phyloP scores from a whole-genome alignment of 2,113 vertebrate genomes.

The Corythornis vintsioides region DNA sequence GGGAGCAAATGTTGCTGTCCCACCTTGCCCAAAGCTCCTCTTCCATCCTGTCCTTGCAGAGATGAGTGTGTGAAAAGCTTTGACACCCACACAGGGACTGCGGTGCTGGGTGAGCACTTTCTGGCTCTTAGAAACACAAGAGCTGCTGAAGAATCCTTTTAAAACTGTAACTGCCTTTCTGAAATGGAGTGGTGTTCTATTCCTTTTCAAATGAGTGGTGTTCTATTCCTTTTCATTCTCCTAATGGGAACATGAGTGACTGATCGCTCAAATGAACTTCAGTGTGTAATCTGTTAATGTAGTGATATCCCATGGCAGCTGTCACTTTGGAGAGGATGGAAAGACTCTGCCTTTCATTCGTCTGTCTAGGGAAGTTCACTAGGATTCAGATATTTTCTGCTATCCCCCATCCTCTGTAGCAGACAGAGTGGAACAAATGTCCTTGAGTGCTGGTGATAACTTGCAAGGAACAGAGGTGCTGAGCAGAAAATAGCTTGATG shows the following conservation, averaged over 20 bases:
- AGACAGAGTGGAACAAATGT: constrained; percentile 27
- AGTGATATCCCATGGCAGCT: neutral
- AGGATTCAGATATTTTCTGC: constrained; percentile 5
- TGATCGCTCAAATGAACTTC: constrained; percentile 20
- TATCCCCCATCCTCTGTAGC: neutral
- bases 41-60: neutral
- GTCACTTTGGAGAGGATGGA: neutral
- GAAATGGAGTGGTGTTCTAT: neutral
- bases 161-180: neutral
- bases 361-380: neutral
- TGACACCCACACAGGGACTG: neutral
- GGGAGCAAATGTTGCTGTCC: neutral
- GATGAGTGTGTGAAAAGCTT: neutral
- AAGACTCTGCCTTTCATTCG: neutral
- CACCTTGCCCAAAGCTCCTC: neutral
- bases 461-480: constrained; percentile 31
- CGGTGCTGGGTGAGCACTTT: neutral
- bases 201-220: neutral
- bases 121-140: neutral
- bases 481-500: neutral
- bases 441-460: constrained; percentile 16
- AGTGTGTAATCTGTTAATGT: neutral
- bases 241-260: neutral
- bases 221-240: neutral
- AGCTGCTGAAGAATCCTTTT: neutral